Percentiles rank a stretch among this genome's conserved stretches.
Evolutionary conservation across 2,888 invertebrate species (phyloP).

Genomic region (Gortyna flavago): DNA sequence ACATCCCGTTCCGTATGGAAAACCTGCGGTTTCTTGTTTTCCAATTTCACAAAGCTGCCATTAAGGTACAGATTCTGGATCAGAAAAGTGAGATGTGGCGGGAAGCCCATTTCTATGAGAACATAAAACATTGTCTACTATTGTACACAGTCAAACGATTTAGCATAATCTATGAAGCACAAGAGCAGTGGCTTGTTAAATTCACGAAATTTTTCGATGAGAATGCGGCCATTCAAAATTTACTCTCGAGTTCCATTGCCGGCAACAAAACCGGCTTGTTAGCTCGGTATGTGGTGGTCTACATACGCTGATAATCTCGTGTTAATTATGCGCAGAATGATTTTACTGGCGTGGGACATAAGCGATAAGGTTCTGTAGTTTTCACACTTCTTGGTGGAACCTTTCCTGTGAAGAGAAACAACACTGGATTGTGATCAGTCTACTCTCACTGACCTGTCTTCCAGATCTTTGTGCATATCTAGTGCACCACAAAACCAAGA

Average conservation of each 20-base stretch:
- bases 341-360: background rate
- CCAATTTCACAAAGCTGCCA: too few species aligned
- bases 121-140: background rate
- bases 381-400: background rate
- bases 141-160: background rate
- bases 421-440: background rate
- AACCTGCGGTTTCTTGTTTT: too few species aligned
- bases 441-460: background rate
- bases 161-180: background rate
- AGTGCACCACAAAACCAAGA: too few species aligned
- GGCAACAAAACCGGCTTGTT: background rate
- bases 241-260: background rate
- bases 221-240: background rate
- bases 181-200: background rate
- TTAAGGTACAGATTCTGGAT: too few species aligned
- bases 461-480: background rate
- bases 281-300: background rate
- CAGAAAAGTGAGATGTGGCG: too few species aligned
- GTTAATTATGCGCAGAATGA: background rate
- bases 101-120: background rate
- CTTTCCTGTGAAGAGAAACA: too few species aligned
- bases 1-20: too few species aligned
- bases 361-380: background rate
- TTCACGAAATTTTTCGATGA: background rate
- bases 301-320: background rate